Evolutionary conservation across 2,113 vertebrate genomes (phyloP), one percentile per base, ranked within the genome.

Genomic region (Podiceps cristatus): DNA sequence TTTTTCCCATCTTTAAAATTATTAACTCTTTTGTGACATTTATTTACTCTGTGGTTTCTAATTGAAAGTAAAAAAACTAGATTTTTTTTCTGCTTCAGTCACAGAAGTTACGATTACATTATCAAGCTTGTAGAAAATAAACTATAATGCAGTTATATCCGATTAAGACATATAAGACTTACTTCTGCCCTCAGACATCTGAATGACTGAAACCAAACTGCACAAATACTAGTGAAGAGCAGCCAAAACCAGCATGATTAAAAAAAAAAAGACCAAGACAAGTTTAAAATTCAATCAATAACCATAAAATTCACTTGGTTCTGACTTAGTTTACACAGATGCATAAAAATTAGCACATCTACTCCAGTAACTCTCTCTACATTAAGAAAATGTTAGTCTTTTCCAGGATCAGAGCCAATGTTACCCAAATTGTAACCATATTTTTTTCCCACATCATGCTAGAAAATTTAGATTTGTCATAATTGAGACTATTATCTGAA

Each of bases 71-170:
- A 68, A 19, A 52, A 33, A 37, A 12, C 18, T 31, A 4, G 50
- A 37, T 2, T 9, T 23, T 29, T 4, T 58, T 31, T 49, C 14
- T 64, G 28, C 18, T 77, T 80, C 35, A 67, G 45, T 84, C 16
- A 58, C 6, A 66, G 11, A 79, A 72, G 23, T 14, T 52, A 45
- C 10, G 33, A 84, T 74, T 52, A 47, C 7, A 33, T 10, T 31
- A 28, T 58, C n/a, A 71, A 71, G 20, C 22, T 42, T 56, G 19
- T 18, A 66, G 24, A 62, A 90, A 90, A 56, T 9, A 52, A 82
- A 37, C 10, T 23, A 9, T 53, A 55, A 23, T 0, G 0, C 31
- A n/a, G 2, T 44, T 23, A 18, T 25, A 53, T 23, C 35, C 0
- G 2, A 24, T 13, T 28, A 59, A 86, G 47, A 69, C 49, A 56